Conservation (phyloP, 1,140 invertebrate species). For the Cherax quadricarinatus region DNA sequence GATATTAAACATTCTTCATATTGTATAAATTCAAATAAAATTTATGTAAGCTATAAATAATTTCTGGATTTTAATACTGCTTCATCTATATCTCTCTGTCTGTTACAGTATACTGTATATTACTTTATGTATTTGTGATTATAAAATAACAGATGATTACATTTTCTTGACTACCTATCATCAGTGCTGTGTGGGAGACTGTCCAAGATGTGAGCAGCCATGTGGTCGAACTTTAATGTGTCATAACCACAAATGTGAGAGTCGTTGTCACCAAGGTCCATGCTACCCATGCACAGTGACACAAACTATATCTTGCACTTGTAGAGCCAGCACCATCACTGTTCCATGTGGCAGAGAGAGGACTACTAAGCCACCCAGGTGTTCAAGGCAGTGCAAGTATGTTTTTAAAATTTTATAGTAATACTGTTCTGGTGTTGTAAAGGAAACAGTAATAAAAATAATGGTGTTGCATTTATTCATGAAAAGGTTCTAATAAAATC, state of each 20-base stretch:
- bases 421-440: neutral
- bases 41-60: no score
- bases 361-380: constrained; percentile 86
- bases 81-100: no score
- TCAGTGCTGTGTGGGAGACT: constrained; percentile 89
- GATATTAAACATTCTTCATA: no score
- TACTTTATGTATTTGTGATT: no score
- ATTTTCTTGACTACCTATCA: constrained; percentile 61
- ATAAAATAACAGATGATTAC: no score
- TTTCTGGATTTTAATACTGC: no score
- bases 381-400: constrained; percentile 84
- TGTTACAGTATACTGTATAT: no score
- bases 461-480: no score
- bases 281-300: constrained; percentile 93
- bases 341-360: constrained; percentile 91
- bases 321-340: constrained; percentile 86
- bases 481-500: no score
- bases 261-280: constrained; percentile 89
- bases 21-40: no score
- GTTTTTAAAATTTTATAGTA: neutral
- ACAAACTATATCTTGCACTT: constrained; percentile 88
- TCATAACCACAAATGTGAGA: constrained; percentile 92
- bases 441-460: no score
- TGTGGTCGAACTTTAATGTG: constrained; percentile 90
- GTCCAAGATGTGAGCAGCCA: constrained; percentile 90